Evolutionary conservation across 2,113 vertebrate genomes (phyloP).

Genomic region (Beaufortia kweichowensis): DNA sequence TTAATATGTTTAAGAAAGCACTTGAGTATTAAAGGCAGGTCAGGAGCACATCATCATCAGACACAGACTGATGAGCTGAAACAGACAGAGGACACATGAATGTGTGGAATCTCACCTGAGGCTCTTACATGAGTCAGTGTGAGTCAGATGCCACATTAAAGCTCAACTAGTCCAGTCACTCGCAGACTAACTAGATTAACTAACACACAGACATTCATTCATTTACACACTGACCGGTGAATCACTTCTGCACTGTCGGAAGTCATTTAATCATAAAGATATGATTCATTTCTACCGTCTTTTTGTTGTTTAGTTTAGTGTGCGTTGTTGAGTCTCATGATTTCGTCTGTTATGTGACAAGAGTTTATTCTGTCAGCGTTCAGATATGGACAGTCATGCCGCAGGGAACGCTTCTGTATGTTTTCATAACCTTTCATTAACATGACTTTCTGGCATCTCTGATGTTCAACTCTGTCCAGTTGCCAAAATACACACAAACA

Average conservation of each 20-base stretch:
- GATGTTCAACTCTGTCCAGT: slow-evolving; percentile 45
- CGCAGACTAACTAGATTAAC: slow-evolving; percentile 30
- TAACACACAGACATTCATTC: not conserved
- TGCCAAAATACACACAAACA: slow-evolving; percentile 62
- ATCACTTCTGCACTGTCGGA: not conserved
- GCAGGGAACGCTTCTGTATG: slow-evolving; percentile 35
- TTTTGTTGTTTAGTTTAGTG: not conserved
- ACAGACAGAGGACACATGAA: not conserved
- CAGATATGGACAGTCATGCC: slow-evolving; percentile 38
- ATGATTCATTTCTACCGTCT: not conserved
- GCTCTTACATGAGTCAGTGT: slow-evolving; percentile 46
- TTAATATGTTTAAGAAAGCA: not conserved
- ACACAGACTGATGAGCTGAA: not conserved
- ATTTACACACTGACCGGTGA: not conserved
- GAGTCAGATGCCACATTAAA: not conserved
- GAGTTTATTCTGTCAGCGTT: slow-evolving; percentile 24
- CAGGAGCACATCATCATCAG: not conserved
- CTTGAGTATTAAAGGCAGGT: not conserved
- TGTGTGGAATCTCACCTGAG: slow-evolving; percentile 48
- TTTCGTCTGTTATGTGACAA: not conserved
- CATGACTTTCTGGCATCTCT: slow-evolving; percentile 53
- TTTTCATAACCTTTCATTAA: slow-evolving; percentile 61
- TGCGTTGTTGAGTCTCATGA: not conserved
- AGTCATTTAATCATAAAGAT: not conserved
- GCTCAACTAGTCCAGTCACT: not conserved